Evolutionary conservation across 1,140 invertebrate genomes (phyloP).

Genomic region (Aphelinus certus): DNA sequence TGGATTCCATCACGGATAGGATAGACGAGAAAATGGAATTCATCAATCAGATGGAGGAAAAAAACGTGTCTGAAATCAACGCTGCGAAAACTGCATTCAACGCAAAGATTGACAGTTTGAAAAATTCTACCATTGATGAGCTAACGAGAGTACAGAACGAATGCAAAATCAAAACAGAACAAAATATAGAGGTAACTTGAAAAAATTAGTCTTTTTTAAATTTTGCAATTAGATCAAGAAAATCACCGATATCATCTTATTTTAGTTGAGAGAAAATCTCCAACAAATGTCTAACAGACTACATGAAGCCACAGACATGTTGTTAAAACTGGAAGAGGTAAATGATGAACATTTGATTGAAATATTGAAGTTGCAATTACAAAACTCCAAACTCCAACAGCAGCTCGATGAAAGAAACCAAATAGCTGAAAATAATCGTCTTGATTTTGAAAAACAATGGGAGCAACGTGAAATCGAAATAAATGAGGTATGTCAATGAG

Average conservation of each 20-base stretch:
- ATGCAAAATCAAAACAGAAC: conserved; percentile 42
- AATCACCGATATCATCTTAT: not conserved
- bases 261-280: conserved; percentile 53
- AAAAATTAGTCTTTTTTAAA: not conserved
- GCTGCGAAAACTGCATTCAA: conserved; percentile 49
- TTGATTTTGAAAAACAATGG: conserved; percentile 37
- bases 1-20: conserved; percentile 50
- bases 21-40: conserved; percentile 50
- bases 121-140: conserved; percentile 47
- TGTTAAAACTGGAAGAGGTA: conserved; percentile 55
- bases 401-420: conserved; percentile 47
- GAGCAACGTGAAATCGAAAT: conserved; percentile 33
- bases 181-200: conserved; percentile 52
- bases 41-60: conserved; percentile 53
- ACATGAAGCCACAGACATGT: conserved; percentile 45
- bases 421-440: conserved; percentile 39
- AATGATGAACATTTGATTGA: conserved; percentile 52
- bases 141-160: conserved; percentile 49
- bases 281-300: conserved; percentile 53
- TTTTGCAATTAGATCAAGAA: not conserved
- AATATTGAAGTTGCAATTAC: conserved; percentile 50
- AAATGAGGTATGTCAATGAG: conserved; percentile 40
- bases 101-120: conserved; percentile 53
- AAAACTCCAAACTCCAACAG: conserved; percentile 49
- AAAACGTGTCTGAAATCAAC: conserved; percentile 53